A percentile compares a stretch with the other conserved stretches of the same genome.
phyloP scores from a whole-genome alignment of 2,113 vertebrate species.

The Chlamydotis undulata region DNA sequence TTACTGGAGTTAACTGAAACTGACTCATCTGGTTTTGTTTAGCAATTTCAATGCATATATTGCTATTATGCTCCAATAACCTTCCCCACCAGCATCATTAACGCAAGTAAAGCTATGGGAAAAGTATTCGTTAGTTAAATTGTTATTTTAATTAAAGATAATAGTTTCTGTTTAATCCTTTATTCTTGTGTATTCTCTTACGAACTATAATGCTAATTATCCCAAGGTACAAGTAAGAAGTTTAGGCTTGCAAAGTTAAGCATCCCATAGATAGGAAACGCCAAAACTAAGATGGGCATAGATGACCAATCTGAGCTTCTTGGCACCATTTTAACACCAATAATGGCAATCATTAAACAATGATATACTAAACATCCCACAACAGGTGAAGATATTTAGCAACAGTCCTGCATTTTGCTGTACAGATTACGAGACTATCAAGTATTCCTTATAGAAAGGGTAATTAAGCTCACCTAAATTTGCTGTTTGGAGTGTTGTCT shows the following conservation, averaged over 20 bases:
- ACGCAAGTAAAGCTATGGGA: background rate
- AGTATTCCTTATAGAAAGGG: background rate
- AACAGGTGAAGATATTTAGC: background rate
- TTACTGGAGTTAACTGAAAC: constrained; percentile 28
- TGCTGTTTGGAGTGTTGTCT: background rate
- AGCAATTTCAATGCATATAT: constrained; percentile 8
- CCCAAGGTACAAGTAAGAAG: background rate
- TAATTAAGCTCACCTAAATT: background rate
- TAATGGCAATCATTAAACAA: background rate
- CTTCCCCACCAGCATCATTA: background rate
- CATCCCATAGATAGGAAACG: background rate
- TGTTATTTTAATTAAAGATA: constrained; percentile 14
- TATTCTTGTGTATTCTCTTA: background rate
- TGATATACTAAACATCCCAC: background rate
- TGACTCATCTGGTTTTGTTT: constrained; percentile 28
- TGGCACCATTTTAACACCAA: background rate
- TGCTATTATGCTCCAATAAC: background rate
- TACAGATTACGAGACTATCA: background rate
- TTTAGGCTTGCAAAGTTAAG: background rate
- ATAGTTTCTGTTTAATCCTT: background rate
- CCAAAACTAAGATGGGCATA: background rate
- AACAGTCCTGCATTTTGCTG: background rate
- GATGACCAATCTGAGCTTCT: background rate
- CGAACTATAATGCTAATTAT: background rate
- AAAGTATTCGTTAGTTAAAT: background rate